Conservation (phyloP, 2,797 vertebrate species). For the Schizopygopsis pylzovi region DNA sequence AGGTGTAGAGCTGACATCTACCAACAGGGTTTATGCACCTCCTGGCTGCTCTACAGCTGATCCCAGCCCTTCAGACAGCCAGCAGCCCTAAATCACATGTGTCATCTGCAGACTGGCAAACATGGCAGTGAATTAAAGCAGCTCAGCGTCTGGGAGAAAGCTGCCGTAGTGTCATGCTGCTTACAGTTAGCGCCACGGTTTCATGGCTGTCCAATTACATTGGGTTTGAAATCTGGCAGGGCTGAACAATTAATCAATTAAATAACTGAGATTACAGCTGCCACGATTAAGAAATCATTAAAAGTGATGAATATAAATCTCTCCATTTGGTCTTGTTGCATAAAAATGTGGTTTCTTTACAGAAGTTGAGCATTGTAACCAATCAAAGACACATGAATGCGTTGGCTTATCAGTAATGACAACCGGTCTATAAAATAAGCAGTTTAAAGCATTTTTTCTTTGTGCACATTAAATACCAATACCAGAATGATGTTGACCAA, state of each 20-base stretch:
- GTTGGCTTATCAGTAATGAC: neutral
- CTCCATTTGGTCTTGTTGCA: neutral
- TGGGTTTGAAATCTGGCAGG: slow-evolving; percentile 13
- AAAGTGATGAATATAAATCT: neutral
- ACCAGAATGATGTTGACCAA: neutral
- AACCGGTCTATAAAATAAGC: neutral
- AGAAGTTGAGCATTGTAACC: neutral
- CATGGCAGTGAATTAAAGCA: slow-evolving; percentile 29
- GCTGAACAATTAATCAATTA: slow-evolving; percentile 26
- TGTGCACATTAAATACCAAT: neutral
- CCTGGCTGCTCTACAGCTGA: slow-evolving; percentile 34
- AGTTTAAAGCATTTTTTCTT: neutral
- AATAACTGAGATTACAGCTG: slow-evolving; percentile 34
- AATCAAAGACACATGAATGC: neutral
- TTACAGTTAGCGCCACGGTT: neutral
- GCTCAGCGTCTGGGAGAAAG: slow-evolving; percentile 28
- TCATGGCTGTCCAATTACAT: slow-evolving; percentile 26
- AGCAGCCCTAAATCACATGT: slow-evolving; percentile 33
- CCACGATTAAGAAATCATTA: slow-evolving; percentile 1
- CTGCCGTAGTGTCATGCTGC: neutral
- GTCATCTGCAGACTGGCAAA: slow-evolving; percentile 36
- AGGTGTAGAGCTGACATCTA: slow-evolving; percentile 41
- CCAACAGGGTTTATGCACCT: slow-evolving; percentile 28
- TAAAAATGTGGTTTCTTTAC: neutral
- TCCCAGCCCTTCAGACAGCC: slow-evolving; percentile 37